Conservation (phyloP, 2,113 vertebrate species). For the Dipodomys ordii region DNA sequence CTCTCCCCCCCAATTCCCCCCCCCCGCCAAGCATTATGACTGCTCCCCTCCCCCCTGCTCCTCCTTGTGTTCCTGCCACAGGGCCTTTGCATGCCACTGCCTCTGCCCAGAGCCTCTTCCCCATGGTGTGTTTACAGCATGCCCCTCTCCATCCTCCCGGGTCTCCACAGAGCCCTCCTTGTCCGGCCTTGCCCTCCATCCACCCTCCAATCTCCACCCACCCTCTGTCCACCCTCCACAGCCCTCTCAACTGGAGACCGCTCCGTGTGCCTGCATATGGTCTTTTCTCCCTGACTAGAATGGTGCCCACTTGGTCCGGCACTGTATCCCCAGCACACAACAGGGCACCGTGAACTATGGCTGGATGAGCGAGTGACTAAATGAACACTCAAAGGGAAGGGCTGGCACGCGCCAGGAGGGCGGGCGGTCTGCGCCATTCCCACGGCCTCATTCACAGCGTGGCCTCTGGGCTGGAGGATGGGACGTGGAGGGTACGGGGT, state of each 20-base stretch:
- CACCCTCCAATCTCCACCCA: no score
- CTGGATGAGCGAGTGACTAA: neutral
- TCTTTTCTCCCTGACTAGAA: neutral
- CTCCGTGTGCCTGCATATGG: neutral
- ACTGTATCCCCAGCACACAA: neutral
- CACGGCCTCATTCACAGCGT: accelerated
- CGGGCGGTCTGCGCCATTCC: neutral
- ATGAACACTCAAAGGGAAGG: neutral
- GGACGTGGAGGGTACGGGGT: no score
- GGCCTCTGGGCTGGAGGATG: no score
- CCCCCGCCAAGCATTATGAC: no score
- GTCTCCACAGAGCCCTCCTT: neutral
- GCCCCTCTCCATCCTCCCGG: accelerated
- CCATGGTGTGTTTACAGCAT: accelerated
- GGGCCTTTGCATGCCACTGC: neutral
- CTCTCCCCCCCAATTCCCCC: no score
- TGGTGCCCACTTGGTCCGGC: no score
- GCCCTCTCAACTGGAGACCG: neutral
- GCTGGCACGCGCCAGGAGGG: neutral
- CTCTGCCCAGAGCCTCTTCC: neutral
- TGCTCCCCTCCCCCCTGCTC: no score
- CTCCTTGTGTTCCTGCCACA: neutral
- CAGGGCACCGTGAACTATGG: neutral
- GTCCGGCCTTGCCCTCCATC: neutral
- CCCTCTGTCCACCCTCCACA: neutral